Evolutionary conservation across 1,140 invertebrate genomes (phyloP), one percentile per base, ranked within the genome.

Genomic region (Drosophila leontia): DNA sequence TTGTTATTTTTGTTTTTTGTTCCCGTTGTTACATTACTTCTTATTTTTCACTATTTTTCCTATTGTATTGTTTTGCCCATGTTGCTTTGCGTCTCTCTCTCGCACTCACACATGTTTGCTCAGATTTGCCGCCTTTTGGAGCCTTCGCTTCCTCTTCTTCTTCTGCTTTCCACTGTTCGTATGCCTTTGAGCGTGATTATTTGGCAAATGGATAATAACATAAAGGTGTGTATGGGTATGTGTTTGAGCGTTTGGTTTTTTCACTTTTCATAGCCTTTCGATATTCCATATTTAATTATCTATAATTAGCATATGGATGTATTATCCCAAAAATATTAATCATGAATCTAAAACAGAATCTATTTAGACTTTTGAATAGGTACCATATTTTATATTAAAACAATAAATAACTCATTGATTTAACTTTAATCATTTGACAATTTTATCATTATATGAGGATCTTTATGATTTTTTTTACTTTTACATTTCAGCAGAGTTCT

Each of bases 161-260:
- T 37, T 67, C 17, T n/a, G 48, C 41, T 70, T 55, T 42, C 53
- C 19, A 19, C 19, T 29, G 11, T 55, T 55, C 15, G 23, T 51
- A 23, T 55, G 61, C 13, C 19, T 59, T 34, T 60, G 48, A 34
- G 61, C 58, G 39, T 84, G 77, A 84, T 84, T 84, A 79, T 85
- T 84, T 78, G 82, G 61, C 59, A 84, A 84, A 81, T 80, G 72
- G 62, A 69, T 78, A 81, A 69, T 78, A 81, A 82, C 58, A 61
- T 65, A 17, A 17, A 51, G 48, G 26, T 51, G 48, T 50, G 15
- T 48, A 26, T 26, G 45, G 9, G 45, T 34, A 17, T 58, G 61
- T 44, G 13, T 58, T 8, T 8, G 3, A 8, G 34, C 60, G 37
- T 15, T 26, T 23, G 3, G 17, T 35, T 64, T 78, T 75, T 71